phyloP scores from a whole-genome alignment of 1,140 invertebrate genomes.

The Probaryconus sp. region DNA sequence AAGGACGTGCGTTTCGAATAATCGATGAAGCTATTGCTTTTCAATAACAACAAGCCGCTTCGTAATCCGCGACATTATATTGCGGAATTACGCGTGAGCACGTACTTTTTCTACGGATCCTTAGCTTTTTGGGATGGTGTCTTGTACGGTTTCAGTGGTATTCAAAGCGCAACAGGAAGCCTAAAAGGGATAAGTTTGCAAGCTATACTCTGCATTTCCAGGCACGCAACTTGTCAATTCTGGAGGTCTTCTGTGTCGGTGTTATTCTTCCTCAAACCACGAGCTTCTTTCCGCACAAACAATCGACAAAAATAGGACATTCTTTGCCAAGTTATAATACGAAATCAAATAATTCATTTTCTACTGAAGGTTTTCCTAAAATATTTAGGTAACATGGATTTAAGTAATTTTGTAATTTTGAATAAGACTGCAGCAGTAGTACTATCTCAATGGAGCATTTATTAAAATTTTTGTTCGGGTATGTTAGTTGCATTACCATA shows the following conservation, averaged over 20 bases:
- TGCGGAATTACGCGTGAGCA: conserved; percentile 58
- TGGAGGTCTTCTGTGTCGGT: conserved; percentile 25
- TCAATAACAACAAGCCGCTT: background rate
- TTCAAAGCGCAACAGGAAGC: conserved; percentile 44
- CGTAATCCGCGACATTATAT: conserved; percentile 21
- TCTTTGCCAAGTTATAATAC: conserved; percentile 13
- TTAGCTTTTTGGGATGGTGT: conserved; percentile 45
- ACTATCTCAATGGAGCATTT: too few relatives aligned
- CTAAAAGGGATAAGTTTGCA: conserved; percentile 52
- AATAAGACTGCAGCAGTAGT: too few relatives aligned
- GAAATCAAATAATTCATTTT: background rate
- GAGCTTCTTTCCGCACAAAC: conserved; percentile 33
- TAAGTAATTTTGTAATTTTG: too few relatives aligned
- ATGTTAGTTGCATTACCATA: too few relatives aligned
- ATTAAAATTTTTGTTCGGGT: too few relatives aligned
- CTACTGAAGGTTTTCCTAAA: too few relatives aligned
- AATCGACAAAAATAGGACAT: conserved; percentile 21
- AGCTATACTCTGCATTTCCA: conserved; percentile 54
- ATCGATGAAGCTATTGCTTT: conserved; percentile 5
- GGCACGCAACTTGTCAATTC: conserved; percentile 49
- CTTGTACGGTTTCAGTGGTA: conserved; percentile 52
- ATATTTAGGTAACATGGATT: too few relatives aligned
- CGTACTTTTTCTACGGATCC: conserved; percentile 52
- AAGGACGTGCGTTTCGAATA: too few relatives aligned
- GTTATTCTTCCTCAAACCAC: conserved; percentile 36